Conservation (phyloP, 1,140 invertebrate species). For the Rhynchophorus ferrugineus region DNA sequence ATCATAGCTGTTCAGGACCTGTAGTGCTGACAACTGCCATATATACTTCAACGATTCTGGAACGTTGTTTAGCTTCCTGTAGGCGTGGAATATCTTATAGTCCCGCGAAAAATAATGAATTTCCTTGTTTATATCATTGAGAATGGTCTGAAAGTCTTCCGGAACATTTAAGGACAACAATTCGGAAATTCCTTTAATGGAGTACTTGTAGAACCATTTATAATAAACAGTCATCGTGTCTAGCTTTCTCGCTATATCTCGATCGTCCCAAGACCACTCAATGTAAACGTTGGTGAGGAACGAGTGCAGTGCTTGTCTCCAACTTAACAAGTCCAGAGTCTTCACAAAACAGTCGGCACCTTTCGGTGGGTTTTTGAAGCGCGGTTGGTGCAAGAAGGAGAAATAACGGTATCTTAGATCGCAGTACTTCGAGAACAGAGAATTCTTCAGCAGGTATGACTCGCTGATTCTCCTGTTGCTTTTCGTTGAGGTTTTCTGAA, state of each 20-base stretch:
- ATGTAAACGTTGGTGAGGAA: conserved; percentile 9
- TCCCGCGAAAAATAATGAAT: conserved; percentile 27
- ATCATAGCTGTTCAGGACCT: conserved; percentile 8
- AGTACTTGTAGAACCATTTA: conserved; percentile 49
- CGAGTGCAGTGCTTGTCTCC: conserved; percentile 15
- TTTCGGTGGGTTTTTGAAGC: not conserved
- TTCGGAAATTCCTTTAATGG: conserved; percentile 38
- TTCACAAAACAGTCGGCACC: conserved; percentile 2
- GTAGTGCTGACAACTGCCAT: conserved; percentile 5
- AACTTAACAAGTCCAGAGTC: conserved; percentile 13
- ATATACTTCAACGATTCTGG: conserved; percentile 25
- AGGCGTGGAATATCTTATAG: conserved; percentile 31
- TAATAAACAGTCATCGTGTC: conserved; percentile 43
- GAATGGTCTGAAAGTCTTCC: conserved; percentile 18
- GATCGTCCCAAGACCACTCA: not conserved
- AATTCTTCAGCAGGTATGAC: no score
- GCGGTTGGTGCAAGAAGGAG: conserved; percentile 7
- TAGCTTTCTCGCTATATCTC: conserved; percentile 26
- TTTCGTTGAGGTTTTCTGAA: no score
- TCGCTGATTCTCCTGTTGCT: no score
- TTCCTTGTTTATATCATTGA: conserved; percentile 24
- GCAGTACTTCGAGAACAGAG: conserved; percentile 5
- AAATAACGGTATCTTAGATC: not conserved
- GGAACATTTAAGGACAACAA: conserved; percentile 14
- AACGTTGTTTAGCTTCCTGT: conserved; percentile 26